phyloP scores from a whole-genome alignment of 2,797 vertebrate genomes.

The Pipistrellus pipistrellus region DNA sequence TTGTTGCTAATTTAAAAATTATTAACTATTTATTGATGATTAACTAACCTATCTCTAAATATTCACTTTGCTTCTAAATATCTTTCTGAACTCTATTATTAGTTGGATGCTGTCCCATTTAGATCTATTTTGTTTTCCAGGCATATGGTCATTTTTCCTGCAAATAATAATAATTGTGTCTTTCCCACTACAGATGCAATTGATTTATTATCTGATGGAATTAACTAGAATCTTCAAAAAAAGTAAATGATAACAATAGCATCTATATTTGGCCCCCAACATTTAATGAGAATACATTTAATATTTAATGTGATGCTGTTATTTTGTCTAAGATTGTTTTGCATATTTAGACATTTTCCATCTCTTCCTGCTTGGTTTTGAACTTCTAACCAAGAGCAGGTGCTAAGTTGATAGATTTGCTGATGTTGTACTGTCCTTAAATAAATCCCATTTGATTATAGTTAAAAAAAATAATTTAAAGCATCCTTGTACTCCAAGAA shows the following conservation, averaged over 20 bases:
- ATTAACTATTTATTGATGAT: background rate
- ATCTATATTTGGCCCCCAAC: background rate
- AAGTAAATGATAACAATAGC: background rate
- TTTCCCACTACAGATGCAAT: background rate
- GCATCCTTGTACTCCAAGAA: background rate
- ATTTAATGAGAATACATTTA: constrained; percentile 44
- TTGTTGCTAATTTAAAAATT: background rate
- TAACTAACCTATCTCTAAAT: background rate
- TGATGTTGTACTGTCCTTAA: background rate
- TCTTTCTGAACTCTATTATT: background rate
- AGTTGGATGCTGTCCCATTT: background rate
- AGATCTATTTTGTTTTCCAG: constrained; percentile 17
- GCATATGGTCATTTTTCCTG: background rate
- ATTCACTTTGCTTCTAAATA: constrained; percentile 9
- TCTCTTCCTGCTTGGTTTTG: constrained; percentile 34
- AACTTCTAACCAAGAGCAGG: background rate
- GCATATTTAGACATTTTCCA: constrained; percentile 30
- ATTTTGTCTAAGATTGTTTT: constrained; percentile 33
- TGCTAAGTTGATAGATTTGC: background rate
- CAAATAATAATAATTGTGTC: background rate
- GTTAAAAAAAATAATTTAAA: constrained; percentile 35
- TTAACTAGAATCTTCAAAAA: constrained; percentile 46
- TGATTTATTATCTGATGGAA: background rate
- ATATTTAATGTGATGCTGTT: background rate
- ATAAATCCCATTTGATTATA: background rate